Evolutionary conservation across 2,797 vertebrate genomes (phyloP).

Genomic region (Peromyscus melanophrys): DNA sequence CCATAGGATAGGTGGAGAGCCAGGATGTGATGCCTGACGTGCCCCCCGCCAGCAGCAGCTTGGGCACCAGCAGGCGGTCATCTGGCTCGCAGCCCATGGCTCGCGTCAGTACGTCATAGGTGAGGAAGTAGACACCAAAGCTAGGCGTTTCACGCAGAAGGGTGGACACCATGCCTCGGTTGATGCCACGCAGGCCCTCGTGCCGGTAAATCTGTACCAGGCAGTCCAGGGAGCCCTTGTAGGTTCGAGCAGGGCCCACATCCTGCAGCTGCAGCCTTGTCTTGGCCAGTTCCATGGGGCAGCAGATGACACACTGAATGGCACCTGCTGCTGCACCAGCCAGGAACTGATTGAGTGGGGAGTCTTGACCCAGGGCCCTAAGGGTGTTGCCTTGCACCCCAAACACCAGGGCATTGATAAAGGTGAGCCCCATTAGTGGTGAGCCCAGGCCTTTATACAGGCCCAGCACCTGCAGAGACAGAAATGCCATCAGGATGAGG

Average conservation of each 20-base stretch:
- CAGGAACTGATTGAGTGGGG: slow-evolving; percentile 96
- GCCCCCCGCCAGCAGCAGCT: slow-evolving; percentile 96
- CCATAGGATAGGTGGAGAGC: slow-evolving; percentile 97
- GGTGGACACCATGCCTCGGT: slow-evolving; percentile 96
- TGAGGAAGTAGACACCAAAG: slow-evolving; percentile 97
- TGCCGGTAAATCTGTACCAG: slow-evolving; percentile 95
- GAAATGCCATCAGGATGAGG: neutral
- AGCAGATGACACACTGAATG: slow-evolving; percentile 97
- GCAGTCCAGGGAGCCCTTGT: slow-evolving; percentile 98
- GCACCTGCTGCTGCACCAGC: slow-evolving; percentile 96
- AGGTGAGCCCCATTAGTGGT: slow-evolving; percentile 99
- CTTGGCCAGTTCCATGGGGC: slow-evolving; percentile 99
- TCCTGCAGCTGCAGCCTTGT: slow-evolving; percentile 99
- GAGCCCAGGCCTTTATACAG: slow-evolving; percentile 99
- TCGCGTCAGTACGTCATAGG: slow-evolving; percentile 95
- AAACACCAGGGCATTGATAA: slow-evolving; percentile 99
- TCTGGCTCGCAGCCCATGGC: slow-evolving; percentile 94
- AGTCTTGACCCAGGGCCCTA: slow-evolving; percentile 93
- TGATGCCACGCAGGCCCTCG: slow-evolving; percentile 95
- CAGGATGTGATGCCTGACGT: slow-evolving; percentile 97
- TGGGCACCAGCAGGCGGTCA: slow-evolving; percentile 95
- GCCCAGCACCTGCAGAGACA: slow-evolving; percentile 91
- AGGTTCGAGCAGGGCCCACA: slow-evolving; percentile 94
- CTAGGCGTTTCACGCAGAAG: slow-evolving; percentile 96
- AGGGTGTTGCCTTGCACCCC: slow-evolving; percentile 97